Conservation (phyloP, 2,797 vertebrate species). For the Cynopterus sphinx region DNA sequence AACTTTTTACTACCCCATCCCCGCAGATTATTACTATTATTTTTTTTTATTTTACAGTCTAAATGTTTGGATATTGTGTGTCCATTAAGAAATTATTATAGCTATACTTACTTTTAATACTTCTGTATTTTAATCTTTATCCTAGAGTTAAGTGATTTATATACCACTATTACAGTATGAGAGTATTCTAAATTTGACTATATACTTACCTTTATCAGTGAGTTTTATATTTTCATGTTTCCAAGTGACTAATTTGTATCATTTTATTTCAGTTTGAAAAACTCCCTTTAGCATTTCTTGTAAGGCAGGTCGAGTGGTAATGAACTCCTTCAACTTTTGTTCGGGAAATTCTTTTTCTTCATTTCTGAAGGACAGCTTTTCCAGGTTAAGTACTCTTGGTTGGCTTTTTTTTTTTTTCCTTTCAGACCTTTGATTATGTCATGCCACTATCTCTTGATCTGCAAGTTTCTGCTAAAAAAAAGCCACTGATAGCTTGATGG, state of each 20-base stretch:
- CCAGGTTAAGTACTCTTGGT: not conserved
- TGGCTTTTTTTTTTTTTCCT: not conserved
- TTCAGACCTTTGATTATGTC: not conserved
- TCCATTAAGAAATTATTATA: not conserved
- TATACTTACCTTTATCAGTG: not conserved
- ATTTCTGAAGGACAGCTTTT: not conserved
- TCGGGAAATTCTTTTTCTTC: not conserved
- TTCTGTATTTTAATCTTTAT: not conserved
- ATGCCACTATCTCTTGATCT: not conserved
- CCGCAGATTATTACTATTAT: not conserved
- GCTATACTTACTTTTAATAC: not conserved
- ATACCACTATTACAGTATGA: not conserved
- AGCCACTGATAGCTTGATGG: not conserved
- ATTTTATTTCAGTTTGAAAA: not conserved
- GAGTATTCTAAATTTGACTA: not conserved
- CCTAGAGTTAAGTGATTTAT: not conserved
- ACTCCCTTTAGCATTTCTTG: not conserved
- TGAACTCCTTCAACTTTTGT: not conserved
- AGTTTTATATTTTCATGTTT: not conserved
- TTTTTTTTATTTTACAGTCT: not conserved
- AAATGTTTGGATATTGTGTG: not conserved
- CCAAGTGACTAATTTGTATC: not conserved
- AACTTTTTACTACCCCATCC: not conserved
- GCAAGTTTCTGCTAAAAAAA: not conserved
- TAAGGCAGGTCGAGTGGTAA: not conserved